Conservation (phyloP, 2,113 vertebrate genomes). For the Cavia aperea region DNA sequence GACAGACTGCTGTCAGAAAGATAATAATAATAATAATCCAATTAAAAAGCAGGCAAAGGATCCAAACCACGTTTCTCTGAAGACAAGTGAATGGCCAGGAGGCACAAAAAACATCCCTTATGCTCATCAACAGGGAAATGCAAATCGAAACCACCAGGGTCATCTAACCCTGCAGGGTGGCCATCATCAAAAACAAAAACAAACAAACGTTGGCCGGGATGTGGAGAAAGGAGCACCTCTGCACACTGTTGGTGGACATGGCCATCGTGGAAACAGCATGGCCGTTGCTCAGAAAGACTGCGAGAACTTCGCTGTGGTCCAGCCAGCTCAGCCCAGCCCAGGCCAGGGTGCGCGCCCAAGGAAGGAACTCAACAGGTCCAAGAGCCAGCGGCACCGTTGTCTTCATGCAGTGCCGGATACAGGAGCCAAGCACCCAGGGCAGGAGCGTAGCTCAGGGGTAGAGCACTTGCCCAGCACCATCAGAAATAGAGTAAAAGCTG, state of each 20-base stretch:
- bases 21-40: not conserved
- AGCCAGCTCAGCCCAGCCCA: too few species aligned
- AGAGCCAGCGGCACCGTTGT: not conserved
- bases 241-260: not conserved
- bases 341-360: not conserved
- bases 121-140: not conserved
- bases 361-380: too few species aligned
- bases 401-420: too few species aligned
- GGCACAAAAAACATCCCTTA: accelerated
- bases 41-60: not conserved
- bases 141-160: not conserved
- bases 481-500: not conserved
- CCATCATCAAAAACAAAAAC: not conserved
- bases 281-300: not conserved
- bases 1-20: not conserved
- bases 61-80: not conserved
- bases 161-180: not conserved
- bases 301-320: not conserved
- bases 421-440: not conserved
- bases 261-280: not conserved
- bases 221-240: not conserved
- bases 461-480: not conserved
- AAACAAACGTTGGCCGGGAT: too few species aligned
- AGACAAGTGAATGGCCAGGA: not conserved
- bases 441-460: not conserved